Base-by-base conservation (phyloP, 2,888 invertebrate species). In the Tupiocoris notatus region DNA sequence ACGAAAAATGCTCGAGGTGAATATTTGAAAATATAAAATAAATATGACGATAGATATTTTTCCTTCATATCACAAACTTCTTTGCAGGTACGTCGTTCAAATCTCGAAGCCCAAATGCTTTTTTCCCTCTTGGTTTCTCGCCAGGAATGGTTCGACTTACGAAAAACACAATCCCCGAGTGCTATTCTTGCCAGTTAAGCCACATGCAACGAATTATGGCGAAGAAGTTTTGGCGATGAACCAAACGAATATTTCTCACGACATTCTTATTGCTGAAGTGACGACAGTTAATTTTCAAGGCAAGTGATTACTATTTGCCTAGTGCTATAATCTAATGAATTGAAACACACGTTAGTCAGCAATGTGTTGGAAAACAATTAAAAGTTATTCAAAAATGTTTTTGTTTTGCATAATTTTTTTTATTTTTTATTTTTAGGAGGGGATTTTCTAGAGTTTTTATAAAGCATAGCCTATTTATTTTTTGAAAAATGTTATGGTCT, bases 91-190 rank as follows among this genome's bases (percentile, higher is more conserved):
- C 22, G 71, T 79, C 18, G 77, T 79, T 12, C 79, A 79, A 58
- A 58, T 77, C n/a, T 73, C 67, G 18, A 68, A 77, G 7, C 79
- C 79, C 0, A 7, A 16, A 2, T 79, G 79, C 61, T 77, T 79
- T 23, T 73, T 79, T 21, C 76, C 65, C 20, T 77, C 73, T 58
- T 78, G 79, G 78, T 71, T 77, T 25, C 65, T 75, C 0, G 68
- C 74, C 16, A 64, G 77, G 18, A 77, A 74, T 12, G 54, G 62
- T 18, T 73, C 77, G 6, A 66, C 64, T 16, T 63, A 79, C 7
- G 61, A 75, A 23, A 71, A 78, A 57, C 79, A 79, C 74, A 78
- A 77, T 22, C 79, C 79, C 6, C 66, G 73, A 65, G 67, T 79
- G 21, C 25, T 79, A 18, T 77, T 79, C 61, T 61, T 79, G 9